A percentile compares a stretch with the other conserved stretches of the same genome.
phyloP scores from a whole-genome alignment of 1,140 invertebrate genomes.

The Eumaeus atala region DNA sequence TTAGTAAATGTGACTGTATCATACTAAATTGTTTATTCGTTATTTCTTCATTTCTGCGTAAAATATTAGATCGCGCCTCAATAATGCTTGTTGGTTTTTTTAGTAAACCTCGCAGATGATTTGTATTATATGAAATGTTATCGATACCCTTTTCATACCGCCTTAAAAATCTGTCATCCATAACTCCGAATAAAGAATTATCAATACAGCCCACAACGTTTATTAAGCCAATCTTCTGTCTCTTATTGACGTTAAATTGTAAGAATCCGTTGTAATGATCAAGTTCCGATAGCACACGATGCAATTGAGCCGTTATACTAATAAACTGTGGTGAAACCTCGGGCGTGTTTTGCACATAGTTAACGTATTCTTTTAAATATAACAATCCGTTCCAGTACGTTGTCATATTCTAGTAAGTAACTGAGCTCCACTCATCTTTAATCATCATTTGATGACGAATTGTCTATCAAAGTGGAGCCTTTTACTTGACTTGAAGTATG shows the following conservation, averaged over 20 bases:
- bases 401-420: slow-evolving; percentile 19
- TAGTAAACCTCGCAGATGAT: too few species aligned
- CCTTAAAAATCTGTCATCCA: slow-evolving; percentile 16
- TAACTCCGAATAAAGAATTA: slow-evolving; percentile 15
- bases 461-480: slow-evolving; percentile 20
- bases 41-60: too few species aligned
- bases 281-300: too few species aligned
- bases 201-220: slow-evolving; percentile 15
- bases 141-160: slow-evolving; percentile 15
- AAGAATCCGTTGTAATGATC: too few species aligned
- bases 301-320: slow-evolving; percentile 16
- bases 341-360: too few species aligned
- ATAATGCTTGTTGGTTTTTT: too few species aligned
- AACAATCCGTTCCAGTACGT: slow-evolving; percentile 17
- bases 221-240: slow-evolving; percentile 10
- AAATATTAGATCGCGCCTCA: too few species aligned
- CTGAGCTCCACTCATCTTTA: slow-evolving; percentile 21
- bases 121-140: too few species aligned
- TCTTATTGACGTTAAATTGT: too few species aligned
- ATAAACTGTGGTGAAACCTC: slow-evolving; percentile 12
- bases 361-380: too few species aligned
- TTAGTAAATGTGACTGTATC: too few species aligned
- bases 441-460: slow-evolving; percentile 8
- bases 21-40: too few species aligned
- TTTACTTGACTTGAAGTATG: slow-evolving; percentile 13